A percentile compares a stretch with the other conserved stretches of the same genome.
phyloP scores from a whole-genome alignment of 2,888 invertebrate species.

The Xestobium rufovillosum region DNA sequence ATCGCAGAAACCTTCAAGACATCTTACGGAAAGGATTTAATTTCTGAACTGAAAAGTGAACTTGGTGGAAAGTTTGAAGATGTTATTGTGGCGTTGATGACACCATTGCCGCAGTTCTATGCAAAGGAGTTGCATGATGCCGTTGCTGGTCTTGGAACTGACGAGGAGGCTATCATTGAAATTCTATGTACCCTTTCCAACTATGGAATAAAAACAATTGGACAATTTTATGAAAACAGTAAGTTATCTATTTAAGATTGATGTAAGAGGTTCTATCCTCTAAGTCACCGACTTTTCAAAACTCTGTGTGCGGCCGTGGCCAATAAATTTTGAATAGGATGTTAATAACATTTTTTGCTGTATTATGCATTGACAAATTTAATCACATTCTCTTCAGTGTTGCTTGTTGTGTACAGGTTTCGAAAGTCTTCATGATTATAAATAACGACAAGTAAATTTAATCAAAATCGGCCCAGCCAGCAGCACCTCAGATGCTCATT shows the following conservation, averaged over 20 bases:
- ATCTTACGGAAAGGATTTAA: conserved; percentile 74
- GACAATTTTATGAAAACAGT: conserved; percentile 76
- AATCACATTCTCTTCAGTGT: too few species aligned
- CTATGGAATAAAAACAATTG: conserved; percentile 78
- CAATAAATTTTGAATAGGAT: too few species aligned
- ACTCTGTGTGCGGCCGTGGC: too few species aligned
- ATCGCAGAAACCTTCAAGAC: conserved; percentile 89
- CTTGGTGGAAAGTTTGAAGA: conserved; percentile 84
- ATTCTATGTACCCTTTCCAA: conserved; percentile 88
- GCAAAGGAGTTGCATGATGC: conserved; percentile 86
- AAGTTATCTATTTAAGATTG: conserved; percentile 40
- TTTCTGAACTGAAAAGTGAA: conserved; percentile 82
- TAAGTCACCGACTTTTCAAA: too few species aligned
- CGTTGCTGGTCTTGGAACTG: conserved; percentile 78
- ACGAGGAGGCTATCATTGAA: conserved; percentile 86
- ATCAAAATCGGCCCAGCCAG: too few species aligned
- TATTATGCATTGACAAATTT: too few species aligned
- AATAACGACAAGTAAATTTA: too few species aligned
- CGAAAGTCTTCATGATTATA: too few species aligned
- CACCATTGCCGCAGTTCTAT: conserved; percentile 81
- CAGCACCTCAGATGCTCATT: too few species aligned
- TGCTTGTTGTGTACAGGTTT: too few species aligned
- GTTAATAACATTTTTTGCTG: too few species aligned
- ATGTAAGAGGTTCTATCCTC: too few species aligned
- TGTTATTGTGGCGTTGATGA: conserved; percentile 85